Evolutionary conservation across 2,113 vertebrate species (phyloP).

Genomic region (Grus americana): DNA sequence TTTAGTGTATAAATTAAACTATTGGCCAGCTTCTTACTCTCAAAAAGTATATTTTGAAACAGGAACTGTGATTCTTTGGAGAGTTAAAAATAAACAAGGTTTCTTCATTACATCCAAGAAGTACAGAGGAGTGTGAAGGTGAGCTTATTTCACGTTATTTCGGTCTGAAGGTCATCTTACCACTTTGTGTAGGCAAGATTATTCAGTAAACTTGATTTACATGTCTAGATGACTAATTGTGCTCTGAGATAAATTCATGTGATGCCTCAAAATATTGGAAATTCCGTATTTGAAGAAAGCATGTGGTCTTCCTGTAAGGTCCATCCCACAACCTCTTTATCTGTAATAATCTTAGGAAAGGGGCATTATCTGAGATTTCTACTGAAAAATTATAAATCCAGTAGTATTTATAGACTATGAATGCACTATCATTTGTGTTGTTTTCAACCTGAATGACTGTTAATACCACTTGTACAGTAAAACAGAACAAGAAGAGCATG

Average conservation of each 20-base stretch:
- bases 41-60: background rate
- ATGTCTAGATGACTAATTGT: background rate
- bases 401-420: background rate
- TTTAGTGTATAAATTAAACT: background rate
- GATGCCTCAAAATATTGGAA: background rate
- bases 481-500: background rate
- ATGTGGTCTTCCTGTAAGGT: background rate
- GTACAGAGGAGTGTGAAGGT: background rate
- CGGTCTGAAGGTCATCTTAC: background rate
- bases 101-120: background rate
- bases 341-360: background rate
- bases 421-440: background rate
- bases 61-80: background rate
- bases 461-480: background rate
- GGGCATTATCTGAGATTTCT: background rate
- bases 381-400: background rate
- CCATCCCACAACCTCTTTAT: background rate
- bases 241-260: background rate
- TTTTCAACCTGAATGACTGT: background rate
- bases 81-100: background rate
- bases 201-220: background rate
- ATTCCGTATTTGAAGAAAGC: background rate
- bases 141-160: background rate
- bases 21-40: background rate
- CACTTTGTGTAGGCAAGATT: background rate